Conservation (phyloP, 2,888 invertebrate species). For the Vesta saturnalis region DNA sequence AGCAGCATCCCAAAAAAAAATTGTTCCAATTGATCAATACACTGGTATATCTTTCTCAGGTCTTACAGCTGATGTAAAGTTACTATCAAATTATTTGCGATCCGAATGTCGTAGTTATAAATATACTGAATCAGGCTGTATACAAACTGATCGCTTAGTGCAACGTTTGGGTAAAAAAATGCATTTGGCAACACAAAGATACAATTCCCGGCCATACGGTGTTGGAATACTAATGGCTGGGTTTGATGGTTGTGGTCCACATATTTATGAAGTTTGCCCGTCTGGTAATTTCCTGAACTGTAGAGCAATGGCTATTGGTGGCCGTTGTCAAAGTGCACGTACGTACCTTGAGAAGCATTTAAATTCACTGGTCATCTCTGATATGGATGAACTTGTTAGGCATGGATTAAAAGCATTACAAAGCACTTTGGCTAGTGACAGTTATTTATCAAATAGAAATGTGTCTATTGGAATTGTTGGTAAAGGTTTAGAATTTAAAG, state of each 20-base stretch:
- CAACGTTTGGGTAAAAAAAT: constrained; percentile 91
- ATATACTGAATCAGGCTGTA: constrained; percentile 86
- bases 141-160: constrained; percentile 89
- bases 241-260: constrained; percentile 94
- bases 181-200: constrained; percentile 95
- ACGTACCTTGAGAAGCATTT: constrained; percentile 96
- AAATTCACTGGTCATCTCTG: constrained; percentile 73
- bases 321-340: constrained; percentile 95
- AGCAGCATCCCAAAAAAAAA: constrained; percentile 97
- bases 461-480: constrained; percentile 93
- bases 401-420: constrained; percentile 94
- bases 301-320: constrained; percentile 98
- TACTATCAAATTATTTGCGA: constrained; percentile 92
- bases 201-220: constrained; percentile 96
- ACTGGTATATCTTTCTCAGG: constrained; percentile 98
- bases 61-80: constrained; percentile 96
- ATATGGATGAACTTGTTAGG: constrained; percentile 87
- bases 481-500: constrained; percentile 79
- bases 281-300: constrained; percentile 98
- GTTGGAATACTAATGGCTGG: constrained; percentile 96
- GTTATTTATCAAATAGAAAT: constrained; percentile 91
- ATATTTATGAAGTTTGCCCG: constrained; percentile 97
- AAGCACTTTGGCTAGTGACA: constrained; percentile 95
- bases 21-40: constrained; percentile 95
- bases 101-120: constrained; percentile 95